A percentile compares a stretch with the other conserved stretches of the same genome.
Conservation (phyloP, 2,888 invertebrate genomes). For the Dimorphilus gyrociliatus region DNA sequence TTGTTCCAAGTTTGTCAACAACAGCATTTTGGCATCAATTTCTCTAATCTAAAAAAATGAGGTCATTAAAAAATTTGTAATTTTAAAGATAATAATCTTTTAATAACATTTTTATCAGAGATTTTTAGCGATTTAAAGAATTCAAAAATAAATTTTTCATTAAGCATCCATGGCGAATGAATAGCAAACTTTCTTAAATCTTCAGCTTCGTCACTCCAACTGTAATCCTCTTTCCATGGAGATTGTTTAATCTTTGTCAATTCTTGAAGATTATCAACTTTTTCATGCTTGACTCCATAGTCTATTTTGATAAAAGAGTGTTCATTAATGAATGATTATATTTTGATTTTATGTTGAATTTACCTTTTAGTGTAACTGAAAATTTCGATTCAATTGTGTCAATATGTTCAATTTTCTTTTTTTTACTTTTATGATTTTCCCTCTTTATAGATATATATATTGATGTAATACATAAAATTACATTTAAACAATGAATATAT, state of each 20-base stretch:
- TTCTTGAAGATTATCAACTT: slow-evolving; percentile 27
- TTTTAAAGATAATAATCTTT: neutral
- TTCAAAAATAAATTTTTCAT: slow-evolving; percentile 23
- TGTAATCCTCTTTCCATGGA: slow-evolving; percentile 33
- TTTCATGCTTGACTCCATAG: slow-evolving; percentile 24
- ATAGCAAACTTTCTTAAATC: slow-evolving; percentile 28
- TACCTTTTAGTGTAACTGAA: slow-evolving; percentile 17
- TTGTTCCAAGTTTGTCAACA: slow-evolving; percentile 26
- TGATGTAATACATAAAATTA: slow-evolving; percentile 1
- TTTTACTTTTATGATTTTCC: slow-evolving; percentile 12
- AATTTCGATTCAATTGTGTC: slow-evolving; percentile 10
- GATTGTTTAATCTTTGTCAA: slow-evolving; percentile 22
- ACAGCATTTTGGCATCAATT: slow-evolving; percentile 22
- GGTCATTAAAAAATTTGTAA: neutral
- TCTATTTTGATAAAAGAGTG: no score
- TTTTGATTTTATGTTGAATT: no score
- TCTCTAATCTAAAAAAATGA: slow-evolving; percentile 21
- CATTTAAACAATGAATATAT: slow-evolving; percentile 1
- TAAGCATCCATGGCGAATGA: slow-evolving; percentile 32
- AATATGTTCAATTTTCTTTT: slow-evolving; percentile 6
- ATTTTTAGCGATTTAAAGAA: slow-evolving; percentile 31
- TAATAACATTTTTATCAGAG: slow-evolving; percentile 25
- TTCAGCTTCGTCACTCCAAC: slow-evolving; percentile 32
- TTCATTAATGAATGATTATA: no score
- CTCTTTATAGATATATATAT: slow-evolving; percentile 10